These are phyloP conservation scores for Caenorhabditis briggsae DNA, from an alignment of 1,140 invertebrate genomes.

Conservation along the genomic window DNA sequence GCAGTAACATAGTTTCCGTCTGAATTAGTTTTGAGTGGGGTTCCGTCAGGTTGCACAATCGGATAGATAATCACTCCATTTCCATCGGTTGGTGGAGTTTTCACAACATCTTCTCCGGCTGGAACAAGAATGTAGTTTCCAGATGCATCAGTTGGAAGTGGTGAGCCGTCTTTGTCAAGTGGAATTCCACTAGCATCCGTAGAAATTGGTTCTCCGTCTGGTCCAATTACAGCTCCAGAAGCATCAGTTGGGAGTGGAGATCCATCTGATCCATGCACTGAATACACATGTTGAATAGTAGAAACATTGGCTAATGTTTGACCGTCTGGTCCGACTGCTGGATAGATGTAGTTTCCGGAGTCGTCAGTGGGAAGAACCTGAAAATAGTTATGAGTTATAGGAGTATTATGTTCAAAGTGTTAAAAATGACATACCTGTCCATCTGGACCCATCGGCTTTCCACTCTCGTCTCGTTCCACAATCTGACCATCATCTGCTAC, in stretches of 20 bases:
- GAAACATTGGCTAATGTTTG: conserved; percentile 66
- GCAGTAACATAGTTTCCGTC: conserved; percentile 34
- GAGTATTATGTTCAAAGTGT: too few relatives aligned
- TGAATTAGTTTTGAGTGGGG: conserved; percentile 62
- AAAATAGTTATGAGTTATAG: too few relatives aligned
- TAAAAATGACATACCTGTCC: not conserved
- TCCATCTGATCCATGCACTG: conserved; percentile 48
- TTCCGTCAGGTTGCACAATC: conserved; percentile 54
- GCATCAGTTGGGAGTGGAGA: conserved; percentile 56
- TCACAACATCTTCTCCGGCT: not conserved
- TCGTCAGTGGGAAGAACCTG: conserved; percentile 10
- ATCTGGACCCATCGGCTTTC: conserved; percentile 37
- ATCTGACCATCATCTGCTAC: conserved; percentile 52
- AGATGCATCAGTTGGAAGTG: conserved; percentile 56
- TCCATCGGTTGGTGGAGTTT: conserved; percentile 39
- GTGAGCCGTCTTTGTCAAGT: conserved; percentile 46
- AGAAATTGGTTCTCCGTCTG: conserved; percentile 31
- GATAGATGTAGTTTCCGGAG: conserved; percentile 34
- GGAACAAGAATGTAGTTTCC: conserved; percentile 59
- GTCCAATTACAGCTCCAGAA: conserved; percentile 46
- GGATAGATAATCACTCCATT: conserved; percentile 47
- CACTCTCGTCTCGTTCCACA: not conserved
- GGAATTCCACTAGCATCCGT: conserved; percentile 46
- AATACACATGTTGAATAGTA: not conserved
- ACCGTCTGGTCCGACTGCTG: conserved; percentile 48